phyloP scores from a whole-genome alignment of 2,888 invertebrate species.

The Cacoxenus indagator region DNA sequence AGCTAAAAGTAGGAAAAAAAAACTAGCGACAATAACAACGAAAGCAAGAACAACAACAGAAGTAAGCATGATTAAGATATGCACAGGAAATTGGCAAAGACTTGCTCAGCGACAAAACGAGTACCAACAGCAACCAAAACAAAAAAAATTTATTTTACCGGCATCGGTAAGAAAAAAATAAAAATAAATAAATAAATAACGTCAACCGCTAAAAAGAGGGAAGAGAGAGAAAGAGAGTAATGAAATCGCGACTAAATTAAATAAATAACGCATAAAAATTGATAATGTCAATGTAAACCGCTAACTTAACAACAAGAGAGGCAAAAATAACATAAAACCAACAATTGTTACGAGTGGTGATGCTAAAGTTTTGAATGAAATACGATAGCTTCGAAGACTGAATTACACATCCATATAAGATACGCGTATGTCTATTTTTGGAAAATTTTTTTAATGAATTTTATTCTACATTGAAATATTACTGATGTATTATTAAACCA shows the following conservation, averaged over 20 bases:
- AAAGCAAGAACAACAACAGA: slow-evolving; percentile 13
- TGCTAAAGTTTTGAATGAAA: background rate
- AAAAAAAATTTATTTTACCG: background rate
- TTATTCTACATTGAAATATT: too few species aligned
- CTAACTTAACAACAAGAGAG: slow-evolving; percentile 26
- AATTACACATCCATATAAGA: too few species aligned
- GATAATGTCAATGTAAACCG: slow-evolving; percentile 42
- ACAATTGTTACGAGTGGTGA: background rate
- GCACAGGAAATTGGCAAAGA: slow-evolving; percentile 19
- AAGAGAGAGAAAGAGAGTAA: slow-evolving; percentile 36
- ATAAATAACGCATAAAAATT: slow-evolving; percentile 43
- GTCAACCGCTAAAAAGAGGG: background rate
- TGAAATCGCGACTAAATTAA: slow-evolving; percentile 36
- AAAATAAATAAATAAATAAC: slow-evolving; percentile 5
- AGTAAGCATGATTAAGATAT: slow-evolving; percentile 17
- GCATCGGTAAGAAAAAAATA: slow-evolving; percentile 6
- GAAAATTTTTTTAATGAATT: too few species aligned
- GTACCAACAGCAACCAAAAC: background rate
- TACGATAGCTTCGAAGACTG: too few species aligned
- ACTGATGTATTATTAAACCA: too few species aligned
- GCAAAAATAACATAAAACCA: background rate
- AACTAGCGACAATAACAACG: background rate
- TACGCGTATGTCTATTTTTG: too few species aligned
- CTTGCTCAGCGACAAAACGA: slow-evolving; percentile 7
- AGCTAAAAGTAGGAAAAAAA: background rate